A percentile compares a stretch with the other conserved stretches of the same genome.
Conservation (phyloP, 2,797 vertebrate species). For the Crenuchus spilurus region DNA sequence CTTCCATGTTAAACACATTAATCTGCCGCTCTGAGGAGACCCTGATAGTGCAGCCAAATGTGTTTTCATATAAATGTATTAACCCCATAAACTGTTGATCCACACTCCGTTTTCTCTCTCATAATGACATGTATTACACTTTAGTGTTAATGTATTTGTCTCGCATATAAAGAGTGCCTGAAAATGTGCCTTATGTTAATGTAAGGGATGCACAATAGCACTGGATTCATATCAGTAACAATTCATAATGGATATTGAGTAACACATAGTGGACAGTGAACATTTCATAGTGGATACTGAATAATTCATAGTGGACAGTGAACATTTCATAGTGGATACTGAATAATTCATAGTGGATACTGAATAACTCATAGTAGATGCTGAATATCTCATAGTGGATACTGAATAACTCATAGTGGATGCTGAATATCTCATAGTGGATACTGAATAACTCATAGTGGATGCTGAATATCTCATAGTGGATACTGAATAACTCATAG, state of each 20-base stretch:
- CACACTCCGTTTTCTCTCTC: not conserved
- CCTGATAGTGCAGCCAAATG: not conserved
- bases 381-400: not conserved
- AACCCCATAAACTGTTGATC: not conserved
- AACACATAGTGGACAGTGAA: not conserved
- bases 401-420: not conserved
- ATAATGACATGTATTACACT: no score
- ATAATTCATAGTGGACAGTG: not conserved
- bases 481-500: not conserved
- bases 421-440: not conserved
- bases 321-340: not conserved
- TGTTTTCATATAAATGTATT: not conserved
- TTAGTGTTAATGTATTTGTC: no score
- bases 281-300: not conserved
- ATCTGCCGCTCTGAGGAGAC: not conserved
- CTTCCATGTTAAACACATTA: constrained; percentile 16
- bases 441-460: not conserved
- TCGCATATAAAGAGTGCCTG: no score
- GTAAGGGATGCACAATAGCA: no score
- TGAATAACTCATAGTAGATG: not conserved
- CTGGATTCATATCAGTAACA: no score
- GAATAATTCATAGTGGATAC: not conserved
- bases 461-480: not conserved
- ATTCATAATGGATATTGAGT: not conserved
- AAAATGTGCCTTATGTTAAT: no score